These are phyloP conservation scores for Scaptomyza hsui DNA, from an alignment of 1,140 invertebrate genomes.

Conservation along the genomic window DNA sequence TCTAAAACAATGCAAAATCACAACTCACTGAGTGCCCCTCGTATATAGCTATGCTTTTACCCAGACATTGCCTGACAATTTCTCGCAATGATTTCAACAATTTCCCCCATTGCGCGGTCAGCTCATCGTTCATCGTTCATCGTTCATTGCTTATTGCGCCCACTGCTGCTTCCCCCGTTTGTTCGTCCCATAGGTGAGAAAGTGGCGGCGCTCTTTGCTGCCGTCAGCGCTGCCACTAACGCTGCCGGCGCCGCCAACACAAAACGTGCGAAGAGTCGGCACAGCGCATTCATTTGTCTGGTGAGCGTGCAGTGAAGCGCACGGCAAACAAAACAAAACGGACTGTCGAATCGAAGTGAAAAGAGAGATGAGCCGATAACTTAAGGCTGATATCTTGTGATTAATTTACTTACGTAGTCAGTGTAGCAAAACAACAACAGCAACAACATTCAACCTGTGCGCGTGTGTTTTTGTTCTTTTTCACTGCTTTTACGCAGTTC, in stretches of 20 bases:
- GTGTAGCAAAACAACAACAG: conserved; percentile 30
- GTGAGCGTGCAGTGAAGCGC: conserved; percentile 61
- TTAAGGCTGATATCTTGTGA: conserved; percentile 69
- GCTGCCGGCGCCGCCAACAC: conserved; percentile 35
- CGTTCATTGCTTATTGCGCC: conserved; percentile 7
- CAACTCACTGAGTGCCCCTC: conserved; percentile 18
- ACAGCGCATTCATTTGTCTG: conserved; percentile 66
- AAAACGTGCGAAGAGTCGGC: conserved; percentile 60
- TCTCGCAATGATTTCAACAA: conserved; percentile 66
- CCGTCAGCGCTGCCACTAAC: conserved; percentile 18
- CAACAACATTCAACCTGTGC: background rate
- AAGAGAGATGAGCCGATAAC: conserved; percentile 64
- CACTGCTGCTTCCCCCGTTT: background rate
- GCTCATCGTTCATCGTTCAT: conserved; percentile 52
- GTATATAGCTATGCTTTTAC: conserved; percentile 14
- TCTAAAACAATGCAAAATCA: too few species aligned
- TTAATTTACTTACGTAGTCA: conserved; percentile 47
- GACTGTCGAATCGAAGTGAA: conserved; percentile 26
- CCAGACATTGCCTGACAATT: conserved; percentile 36
- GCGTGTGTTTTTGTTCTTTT: conserved; percentile 27
- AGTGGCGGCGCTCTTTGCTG: conserved; percentile 36
- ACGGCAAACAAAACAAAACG: conserved; percentile 38
- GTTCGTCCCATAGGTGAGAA: conserved; percentile 35
- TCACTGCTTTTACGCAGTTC: conserved; percentile 31
- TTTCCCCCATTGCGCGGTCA: conserved; percentile 60